Base-by-base conservation (phyloP, 2,888 invertebrate species). In the Sminthurides aquaticus region DNA sequence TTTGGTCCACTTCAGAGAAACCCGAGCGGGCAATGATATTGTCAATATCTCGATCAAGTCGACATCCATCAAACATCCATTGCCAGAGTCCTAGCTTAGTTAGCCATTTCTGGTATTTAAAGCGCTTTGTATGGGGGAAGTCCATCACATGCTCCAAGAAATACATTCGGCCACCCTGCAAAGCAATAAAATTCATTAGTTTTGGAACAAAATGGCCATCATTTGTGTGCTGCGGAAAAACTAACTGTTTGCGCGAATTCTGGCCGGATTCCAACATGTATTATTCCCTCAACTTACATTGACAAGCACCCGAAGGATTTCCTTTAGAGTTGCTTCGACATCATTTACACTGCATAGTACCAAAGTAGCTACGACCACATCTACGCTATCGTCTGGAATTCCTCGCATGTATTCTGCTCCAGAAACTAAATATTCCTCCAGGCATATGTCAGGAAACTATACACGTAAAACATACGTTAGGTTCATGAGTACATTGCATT, bases 141-240 rank as follows among this genome's bases (percentile, higher is more conserved):
- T 75, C 75, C 3, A 67, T 64, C 18, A 76, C 71, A 66, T 77
- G 77, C 58, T 77, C 77, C 57, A 75, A 62, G 64, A 71, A 77
- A 66, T 75, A 76, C 57, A 72, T 76, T 57, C 72, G 71, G 24
- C 76, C 76, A 56, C 76, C 76, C 76, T 77, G 28, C 22, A n/a
- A 43, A 43, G 27, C 20, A 29, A 3, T 59, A 24, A 49, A n/a
- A 49, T 3, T 20, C 52, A 52, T 20, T 5, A 20, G 15, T 52
- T 52, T 15, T 43, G 18, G 43, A 43, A 43, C 18, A 43, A 43
- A 43, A 18, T 43, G 8, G 43, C 43, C 11, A 18, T 43, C 43
- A 43, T 18, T 43, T 43, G n/a, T n/a, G n/a, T n/a, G n/a, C n/a
- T n/a, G n/a, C n/a, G n/a, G n/a, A n/a, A n/a, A n/a, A n/a, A n/a